These are phyloP conservation scores for Trichomycterus rosablanca DNA, from an alignment of 2,113 vertebrate species.

Conservation along the genomic window DNA sequence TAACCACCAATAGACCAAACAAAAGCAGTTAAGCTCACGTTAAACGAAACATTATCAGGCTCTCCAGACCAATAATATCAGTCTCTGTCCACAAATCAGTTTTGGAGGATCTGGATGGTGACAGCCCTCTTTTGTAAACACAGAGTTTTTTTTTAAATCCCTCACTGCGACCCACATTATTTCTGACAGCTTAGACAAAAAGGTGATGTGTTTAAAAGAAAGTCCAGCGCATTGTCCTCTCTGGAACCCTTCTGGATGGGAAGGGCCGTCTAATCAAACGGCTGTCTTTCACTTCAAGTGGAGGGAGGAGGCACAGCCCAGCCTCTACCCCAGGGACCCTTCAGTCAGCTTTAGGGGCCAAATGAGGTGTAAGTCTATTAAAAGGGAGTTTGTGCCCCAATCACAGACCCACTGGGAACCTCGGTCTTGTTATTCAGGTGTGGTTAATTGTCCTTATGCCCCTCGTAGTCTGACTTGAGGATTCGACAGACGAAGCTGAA, in stretches of 20 bases:
- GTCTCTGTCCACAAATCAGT: background rate
- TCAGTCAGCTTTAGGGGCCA: constrained; percentile 80
- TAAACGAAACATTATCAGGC: constrained; percentile 33
- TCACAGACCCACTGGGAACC: constrained; percentile 72
- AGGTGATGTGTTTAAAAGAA: constrained; percentile 56
- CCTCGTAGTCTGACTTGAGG: constrained; percentile 17
- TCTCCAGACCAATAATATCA: constrained; percentile 19
- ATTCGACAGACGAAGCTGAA: constrained; percentile 6
- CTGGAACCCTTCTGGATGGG: constrained; percentile 73
- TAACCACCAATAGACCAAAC: background rate
- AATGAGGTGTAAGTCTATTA: constrained; percentile 86
- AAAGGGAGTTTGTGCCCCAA: constrained; percentile 76
- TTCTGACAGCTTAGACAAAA: constrained; percentile 64
- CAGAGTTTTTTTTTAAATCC: constrained; percentile 31
- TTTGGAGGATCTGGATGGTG: constrained; percentile 17
- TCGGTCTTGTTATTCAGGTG: constrained; percentile 75
- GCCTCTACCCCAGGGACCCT: constrained; percentile 64
- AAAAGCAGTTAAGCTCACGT: constrained; percentile 27
- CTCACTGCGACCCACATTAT: constrained; percentile 57
- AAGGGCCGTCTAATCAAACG: constrained; percentile 75
- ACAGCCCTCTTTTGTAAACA: constrained; percentile 30
- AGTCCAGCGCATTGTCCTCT: constrained; percentile 61
- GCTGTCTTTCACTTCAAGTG: constrained; percentile 67
- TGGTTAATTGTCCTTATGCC: constrained; percentile 66
- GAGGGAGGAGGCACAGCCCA: constrained; percentile 58